A percentile compares a stretch with the other conserved stretches of the same genome.
These are phyloP conservation scores for Drosophila nigrodunni DNA, from an alignment of 1,140 invertebrate genomes.

Conservation along the genomic window DNA sequence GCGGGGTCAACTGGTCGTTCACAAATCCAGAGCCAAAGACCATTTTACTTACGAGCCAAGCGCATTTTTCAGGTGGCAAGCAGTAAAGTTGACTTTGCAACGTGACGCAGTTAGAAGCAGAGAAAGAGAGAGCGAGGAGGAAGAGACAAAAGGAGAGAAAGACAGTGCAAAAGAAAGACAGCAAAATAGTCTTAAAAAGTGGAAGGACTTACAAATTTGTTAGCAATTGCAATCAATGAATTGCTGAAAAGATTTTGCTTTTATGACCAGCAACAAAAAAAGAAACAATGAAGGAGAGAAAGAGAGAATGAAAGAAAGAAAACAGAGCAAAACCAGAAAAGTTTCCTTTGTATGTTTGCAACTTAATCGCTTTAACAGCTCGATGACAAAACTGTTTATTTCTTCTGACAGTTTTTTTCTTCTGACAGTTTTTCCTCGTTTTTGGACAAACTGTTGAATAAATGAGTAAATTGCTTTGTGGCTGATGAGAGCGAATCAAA, in stretches of 20 bases:
- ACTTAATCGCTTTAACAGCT: conserved; percentile 36
- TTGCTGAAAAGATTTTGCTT: background rate
- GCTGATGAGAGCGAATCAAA: conserved; percentile 11
- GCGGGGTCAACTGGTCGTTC: background rate
- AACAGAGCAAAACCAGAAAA: too few relatives aligned
- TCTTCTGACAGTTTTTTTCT: conserved; percentile 19
- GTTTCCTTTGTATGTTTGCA: too few relatives aligned
- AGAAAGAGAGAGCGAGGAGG: background rate
- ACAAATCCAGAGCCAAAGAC: conserved; percentile 20
- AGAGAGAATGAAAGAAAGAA: too few relatives aligned
- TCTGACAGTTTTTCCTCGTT: conserved; percentile 6
- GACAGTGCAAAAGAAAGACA: background rate
- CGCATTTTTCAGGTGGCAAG: conserved; percentile 37
- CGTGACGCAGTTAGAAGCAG: background rate
- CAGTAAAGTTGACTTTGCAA: conserved; percentile 14
- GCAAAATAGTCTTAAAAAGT: conserved; percentile 23
- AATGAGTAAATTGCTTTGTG: conserved; percentile 49
- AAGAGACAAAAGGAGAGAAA: background rate
- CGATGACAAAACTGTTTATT: conserved; percentile 36
- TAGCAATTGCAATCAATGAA: conserved; percentile 36
- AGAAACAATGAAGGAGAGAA: background rate
- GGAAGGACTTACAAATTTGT: conserved; percentile 10
- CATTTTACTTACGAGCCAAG: conserved; percentile 20
- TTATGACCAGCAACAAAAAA: background rate
- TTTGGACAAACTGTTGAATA: conserved; percentile 39